Conservation (phyloP, 1,140 invertebrate genomes). For the Drosophila persimilis region DNA sequence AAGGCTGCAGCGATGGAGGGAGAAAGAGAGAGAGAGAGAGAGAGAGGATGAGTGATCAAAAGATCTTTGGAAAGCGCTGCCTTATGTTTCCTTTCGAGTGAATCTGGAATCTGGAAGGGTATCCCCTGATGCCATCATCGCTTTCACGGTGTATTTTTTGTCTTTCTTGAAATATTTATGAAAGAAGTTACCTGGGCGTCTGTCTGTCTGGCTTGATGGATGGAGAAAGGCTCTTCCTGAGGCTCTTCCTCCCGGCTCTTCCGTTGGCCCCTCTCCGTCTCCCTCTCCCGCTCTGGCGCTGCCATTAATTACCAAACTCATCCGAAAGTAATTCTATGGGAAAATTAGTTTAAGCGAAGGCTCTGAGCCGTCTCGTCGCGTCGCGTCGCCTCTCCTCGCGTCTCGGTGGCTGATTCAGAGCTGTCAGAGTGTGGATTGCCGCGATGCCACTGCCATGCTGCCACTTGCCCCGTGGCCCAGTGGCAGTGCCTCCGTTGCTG, state of each 20-base stretch:
- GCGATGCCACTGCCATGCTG: slow-evolving; percentile 18
- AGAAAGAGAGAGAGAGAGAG: too few relatives aligned
- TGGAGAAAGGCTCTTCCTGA: not conserved
- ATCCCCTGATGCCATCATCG: too few relatives aligned
- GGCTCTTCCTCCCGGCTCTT: not conserved
- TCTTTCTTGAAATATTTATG: slow-evolving; percentile 18
- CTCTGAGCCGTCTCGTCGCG: slow-evolving; percentile 23
- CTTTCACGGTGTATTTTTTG: not conserved
- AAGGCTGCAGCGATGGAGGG: too few relatives aligned
- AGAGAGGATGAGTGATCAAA: too few relatives aligned
- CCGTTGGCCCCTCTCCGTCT: too few relatives aligned
- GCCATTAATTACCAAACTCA: slow-evolving; percentile 80
- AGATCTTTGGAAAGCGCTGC: too few relatives aligned
- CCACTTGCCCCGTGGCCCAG: not conserved
- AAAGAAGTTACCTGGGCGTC: slow-evolving; percentile 9
- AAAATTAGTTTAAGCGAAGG: slow-evolving; percentile 72
- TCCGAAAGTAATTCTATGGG: slow-evolving; percentile 75
- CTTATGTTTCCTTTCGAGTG: not conserved
- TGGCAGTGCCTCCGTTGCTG: not conserved
- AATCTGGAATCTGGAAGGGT: too few relatives aligned
- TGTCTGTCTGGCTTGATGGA: not conserved
- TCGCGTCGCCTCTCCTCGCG: not conserved
- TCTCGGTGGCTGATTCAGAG: slow-evolving; percentile 40
- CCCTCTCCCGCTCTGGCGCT: slow-evolving; percentile 10
- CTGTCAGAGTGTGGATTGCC: slow-evolving; percentile 51